phyloP scores from a whole-genome alignment of 2,113 vertebrate species.

The Uria aalge region DNA sequence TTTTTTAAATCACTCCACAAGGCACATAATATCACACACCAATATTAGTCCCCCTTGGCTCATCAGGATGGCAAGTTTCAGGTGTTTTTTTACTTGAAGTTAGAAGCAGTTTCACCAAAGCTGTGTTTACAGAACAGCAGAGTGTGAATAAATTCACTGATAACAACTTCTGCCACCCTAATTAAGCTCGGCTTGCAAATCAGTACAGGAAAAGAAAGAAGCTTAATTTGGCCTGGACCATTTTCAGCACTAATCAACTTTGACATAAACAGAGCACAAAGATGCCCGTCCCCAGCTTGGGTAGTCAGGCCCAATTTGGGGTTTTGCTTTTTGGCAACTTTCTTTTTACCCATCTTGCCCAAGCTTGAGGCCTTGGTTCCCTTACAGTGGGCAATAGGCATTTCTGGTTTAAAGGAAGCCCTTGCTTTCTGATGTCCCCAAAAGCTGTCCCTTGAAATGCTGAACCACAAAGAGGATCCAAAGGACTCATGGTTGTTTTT shows the following conservation, averaged over 20 bases:
- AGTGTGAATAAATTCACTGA: not conserved
- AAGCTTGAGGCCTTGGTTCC: not conserved
- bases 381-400: not conserved
- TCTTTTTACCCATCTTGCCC: not conserved
- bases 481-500: rapidly evolving
- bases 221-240: not conserved
- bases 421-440: not conserved
- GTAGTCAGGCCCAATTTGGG: not conserved
- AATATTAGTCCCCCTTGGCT: not conserved
- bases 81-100: not conserved
- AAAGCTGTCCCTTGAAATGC: not conserved
- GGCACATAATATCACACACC: not conserved
- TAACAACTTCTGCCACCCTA: not conserved
- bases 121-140: not conserved
- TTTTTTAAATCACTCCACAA: not conserved
- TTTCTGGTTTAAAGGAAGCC: not conserved
- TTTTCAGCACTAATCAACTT: not conserved
- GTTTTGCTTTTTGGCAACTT: not conserved
- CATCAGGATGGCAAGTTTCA: not conserved
- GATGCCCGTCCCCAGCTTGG: not conserved
- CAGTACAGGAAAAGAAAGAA: not conserved
- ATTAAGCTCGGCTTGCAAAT: not conserved
- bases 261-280: not conserved
- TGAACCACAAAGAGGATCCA: not conserved
- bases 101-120: not conserved